phyloP scores from a whole-genome alignment of 2,797 vertebrate species.

The Sebastes dallii region DNA sequence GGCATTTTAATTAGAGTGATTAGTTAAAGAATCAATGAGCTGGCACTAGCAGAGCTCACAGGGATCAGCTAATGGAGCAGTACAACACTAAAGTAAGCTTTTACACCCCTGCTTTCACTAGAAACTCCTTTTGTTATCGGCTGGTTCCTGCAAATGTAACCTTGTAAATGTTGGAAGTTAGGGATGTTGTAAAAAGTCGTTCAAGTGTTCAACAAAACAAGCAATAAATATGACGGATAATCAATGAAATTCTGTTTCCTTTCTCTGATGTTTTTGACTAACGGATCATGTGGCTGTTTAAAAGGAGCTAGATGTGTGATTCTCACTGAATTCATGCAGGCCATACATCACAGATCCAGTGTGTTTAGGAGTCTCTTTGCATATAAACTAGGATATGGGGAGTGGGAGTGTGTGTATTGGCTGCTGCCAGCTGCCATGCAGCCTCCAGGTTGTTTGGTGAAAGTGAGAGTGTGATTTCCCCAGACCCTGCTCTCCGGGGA shows the following conservation, averaged over 20 bases:
- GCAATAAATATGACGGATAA: conserved; percentile 1
- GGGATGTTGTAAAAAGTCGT: conserved; percentile 4
- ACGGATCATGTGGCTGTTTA: conserved; percentile 12
- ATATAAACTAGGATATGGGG: conserved; percentile 74
- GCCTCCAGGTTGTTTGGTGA: conserved; percentile 75
- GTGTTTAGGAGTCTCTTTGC: conserved; percentile 69
- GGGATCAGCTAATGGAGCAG: conserved; percentile 70
- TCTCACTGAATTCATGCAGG: conserved; percentile 30
- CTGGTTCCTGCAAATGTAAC: conserved; percentile 30
- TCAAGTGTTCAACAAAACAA: conserved; percentile 15
- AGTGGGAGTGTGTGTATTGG: conserved; percentile 61
- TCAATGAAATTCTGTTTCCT: neutral
- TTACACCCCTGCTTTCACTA: conserved; percentile 34
- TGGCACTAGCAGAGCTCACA: conserved; percentile 70
- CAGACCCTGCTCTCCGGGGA: conserved; percentile 77
- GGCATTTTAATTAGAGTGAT: conserved; percentile 79
- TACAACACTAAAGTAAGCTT: conserved; percentile 58
- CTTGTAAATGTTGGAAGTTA: conserved; percentile 26
- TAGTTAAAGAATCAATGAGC: conserved; percentile 79
- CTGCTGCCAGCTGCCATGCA: conserved; percentile 73
- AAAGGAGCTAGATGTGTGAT: conserved; percentile 10
- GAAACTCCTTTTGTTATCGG: conserved; percentile 42
- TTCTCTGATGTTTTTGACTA: neutral
- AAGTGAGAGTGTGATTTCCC: conserved; percentile 82
- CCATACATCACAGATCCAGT: conserved; percentile 46